Evolutionary conservation across 2,113 vertebrate species (phyloP).

Genomic region (Ibidorhyncha struthersii): DNA sequence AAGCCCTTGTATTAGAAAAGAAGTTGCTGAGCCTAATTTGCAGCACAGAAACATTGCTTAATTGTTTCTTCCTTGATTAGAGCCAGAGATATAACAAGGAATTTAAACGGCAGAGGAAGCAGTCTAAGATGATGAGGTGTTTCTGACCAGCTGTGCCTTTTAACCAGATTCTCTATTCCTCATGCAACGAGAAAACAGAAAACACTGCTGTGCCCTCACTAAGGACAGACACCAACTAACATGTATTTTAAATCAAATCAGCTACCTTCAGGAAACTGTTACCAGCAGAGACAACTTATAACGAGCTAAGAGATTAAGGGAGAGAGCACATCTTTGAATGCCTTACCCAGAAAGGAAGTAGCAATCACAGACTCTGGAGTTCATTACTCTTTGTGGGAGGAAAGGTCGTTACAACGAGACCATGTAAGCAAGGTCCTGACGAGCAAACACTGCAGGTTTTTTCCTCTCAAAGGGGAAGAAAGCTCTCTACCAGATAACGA

Average conservation of each 20-base stretch:
- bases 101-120: background rate
- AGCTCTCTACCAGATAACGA: background rate
- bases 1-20: background rate
- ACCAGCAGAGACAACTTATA: background rate
- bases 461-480: background rate
- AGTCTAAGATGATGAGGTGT: background rate
- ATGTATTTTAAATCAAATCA: background rate
- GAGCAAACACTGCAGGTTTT: background rate
- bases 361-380: background rate
- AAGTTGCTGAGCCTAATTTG: background rate
- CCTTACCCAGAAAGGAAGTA: background rate
- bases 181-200: background rate
- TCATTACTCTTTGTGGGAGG: background rate
- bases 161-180: background rate
- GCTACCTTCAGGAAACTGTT: background rate
- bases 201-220: background rate
- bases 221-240: background rate
- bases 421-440: background rate
- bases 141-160: background rate
- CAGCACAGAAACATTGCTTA: background rate
- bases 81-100: background rate
- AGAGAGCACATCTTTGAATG: background rate
- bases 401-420: background rate
- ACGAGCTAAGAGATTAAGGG: background rate
- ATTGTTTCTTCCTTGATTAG: background rate